Evolutionary conservation across 2,797 vertebrate genomes (phyloP).

Genomic region (Galagoides demidoff): DNA sequence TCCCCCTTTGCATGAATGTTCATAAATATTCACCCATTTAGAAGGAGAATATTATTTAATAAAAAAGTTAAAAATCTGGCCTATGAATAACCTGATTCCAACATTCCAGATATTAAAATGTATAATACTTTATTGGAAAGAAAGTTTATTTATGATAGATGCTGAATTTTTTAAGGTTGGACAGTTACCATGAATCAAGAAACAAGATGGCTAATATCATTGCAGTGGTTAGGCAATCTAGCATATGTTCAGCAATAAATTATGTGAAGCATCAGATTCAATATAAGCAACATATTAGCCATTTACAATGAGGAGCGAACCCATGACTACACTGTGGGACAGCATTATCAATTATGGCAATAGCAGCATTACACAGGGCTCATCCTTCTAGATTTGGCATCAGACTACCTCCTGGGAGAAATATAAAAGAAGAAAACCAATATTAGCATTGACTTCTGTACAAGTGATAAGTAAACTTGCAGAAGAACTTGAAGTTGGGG

Average conservation of each 20-base stretch:
- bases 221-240: conserved; percentile 63
- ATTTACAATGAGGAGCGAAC: conserved; percentile 68
- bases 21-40: not conserved
- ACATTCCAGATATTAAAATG: conserved; percentile 53
- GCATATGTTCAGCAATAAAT: conserved; percentile 70
- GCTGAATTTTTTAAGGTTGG: conserved; percentile 66
- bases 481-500: conserved; percentile 8
- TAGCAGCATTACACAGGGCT: conserved; percentile 31
- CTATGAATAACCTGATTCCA: conserved; percentile 41
- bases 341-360: conserved; percentile 62
- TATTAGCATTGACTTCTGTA: not conserved
- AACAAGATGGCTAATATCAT: conserved; percentile 51
- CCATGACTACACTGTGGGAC: conserved; percentile 27
- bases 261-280: conserved; percentile 68
- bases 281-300: conserved; percentile 57
- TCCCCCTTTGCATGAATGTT: not conserved
- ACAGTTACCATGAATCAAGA: conserved; percentile 74
- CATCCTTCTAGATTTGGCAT: conserved; percentile 29
- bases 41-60: not conserved
- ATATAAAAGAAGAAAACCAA: conserved; percentile 4
- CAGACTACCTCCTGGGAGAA: conserved; percentile 5
- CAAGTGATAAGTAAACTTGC: not conserved
- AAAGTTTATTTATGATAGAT: conserved; percentile 64
- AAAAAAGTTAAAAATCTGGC: conserved; percentile 27
- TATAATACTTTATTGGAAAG: conserved; percentile 63